Evolutionary conservation across 1,140 invertebrate species (phyloP), one percentile per base, ranked within the genome.

Genomic region (Drosophila jambulina): DNA sequence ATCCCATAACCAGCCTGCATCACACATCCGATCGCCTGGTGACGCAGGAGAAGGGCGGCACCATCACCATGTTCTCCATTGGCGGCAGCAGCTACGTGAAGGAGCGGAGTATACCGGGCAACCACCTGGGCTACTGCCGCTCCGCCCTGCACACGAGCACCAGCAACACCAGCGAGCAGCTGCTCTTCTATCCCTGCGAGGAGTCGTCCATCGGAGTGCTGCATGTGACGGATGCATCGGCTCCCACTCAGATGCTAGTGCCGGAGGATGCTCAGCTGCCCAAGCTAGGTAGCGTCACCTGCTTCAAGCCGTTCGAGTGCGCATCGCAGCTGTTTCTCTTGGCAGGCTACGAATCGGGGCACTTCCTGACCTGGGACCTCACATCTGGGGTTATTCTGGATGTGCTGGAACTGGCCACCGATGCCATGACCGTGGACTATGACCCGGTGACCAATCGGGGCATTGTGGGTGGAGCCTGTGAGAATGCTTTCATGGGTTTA

Each of bases 1-100:
- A 92, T 19, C 88, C 91, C 8, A 83, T 93, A 8, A 91, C 78
- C 9, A 90, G 64, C 54, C 53, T 93, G 5, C 84, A 91, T 48
- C 88, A 91, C 43, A 91, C 83, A 10, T 57, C 79, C 17, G 91
- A 94, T 57, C 94, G 95, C 64, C 91, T 95, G 78, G 94, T 96
- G 53, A 95, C 95, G 32, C 96, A 96, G 93, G 95, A 95, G 92
- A 96, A 96, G 93, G 94, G 94, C 68, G 96, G 96, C 58, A 93
- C 93, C 61, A 93, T 95, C 42, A 96, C 96, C 92, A 93, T 95
- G 62, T 96, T 96, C 94, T 93, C 94, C 36, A 93, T 95, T 45
- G 93, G 94, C 71, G 95, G 94, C 70, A 93, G 93, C 32, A 94
- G 94, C 67, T 96, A 95, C 90, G 93, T 93, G 29, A 93, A 94